phyloP scores from a whole-genome alignment of 2,888 invertebrate genomes.

The Troilus luridus region DNA sequence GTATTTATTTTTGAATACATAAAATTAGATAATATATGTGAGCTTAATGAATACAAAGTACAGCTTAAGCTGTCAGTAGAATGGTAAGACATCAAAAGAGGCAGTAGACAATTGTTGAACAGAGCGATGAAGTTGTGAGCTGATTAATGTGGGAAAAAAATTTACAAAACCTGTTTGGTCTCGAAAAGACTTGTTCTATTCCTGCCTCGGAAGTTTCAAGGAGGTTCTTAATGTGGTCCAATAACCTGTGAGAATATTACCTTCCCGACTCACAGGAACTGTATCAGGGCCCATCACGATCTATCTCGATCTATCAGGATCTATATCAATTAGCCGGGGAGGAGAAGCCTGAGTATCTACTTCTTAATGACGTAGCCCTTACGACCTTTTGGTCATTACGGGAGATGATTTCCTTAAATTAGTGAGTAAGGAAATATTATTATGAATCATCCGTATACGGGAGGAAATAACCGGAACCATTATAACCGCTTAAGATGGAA shows the following conservation, averaged over 20 bases:
- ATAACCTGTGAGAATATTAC: conserved; percentile 5
- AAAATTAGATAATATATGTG: neutral
- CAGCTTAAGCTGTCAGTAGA: neutral
- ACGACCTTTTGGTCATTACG: too few species aligned
- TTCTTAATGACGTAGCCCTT: too few species aligned
- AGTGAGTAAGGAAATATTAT: too few species aligned
- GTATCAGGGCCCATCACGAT: neutral
- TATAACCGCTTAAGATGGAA: too few species aligned
- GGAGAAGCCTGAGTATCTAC: neutral
- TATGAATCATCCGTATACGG: too few species aligned
- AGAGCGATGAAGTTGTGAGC: conserved; percentile 22
- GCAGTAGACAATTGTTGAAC: neutral
- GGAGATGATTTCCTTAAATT: too few species aligned
- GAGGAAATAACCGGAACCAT: too few species aligned
- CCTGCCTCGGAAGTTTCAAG: neutral
- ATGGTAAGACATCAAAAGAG: neutral
- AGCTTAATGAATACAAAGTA: neutral
- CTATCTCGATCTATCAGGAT: too few species aligned
- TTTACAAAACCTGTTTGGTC: conserved; percentile 33
- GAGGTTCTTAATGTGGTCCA: neutral
- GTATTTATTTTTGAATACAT: neutral
- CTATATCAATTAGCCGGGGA: neutral
- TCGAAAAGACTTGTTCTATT: conserved; percentile 9
- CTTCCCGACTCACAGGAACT: neutral
- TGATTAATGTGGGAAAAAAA: conserved; percentile 41